Evolutionary conservation across 2,113 vertebrate species (phyloP), one percentile per base, ranked within the genome.

Genomic region (Haliaeetus leucogaster): DNA sequence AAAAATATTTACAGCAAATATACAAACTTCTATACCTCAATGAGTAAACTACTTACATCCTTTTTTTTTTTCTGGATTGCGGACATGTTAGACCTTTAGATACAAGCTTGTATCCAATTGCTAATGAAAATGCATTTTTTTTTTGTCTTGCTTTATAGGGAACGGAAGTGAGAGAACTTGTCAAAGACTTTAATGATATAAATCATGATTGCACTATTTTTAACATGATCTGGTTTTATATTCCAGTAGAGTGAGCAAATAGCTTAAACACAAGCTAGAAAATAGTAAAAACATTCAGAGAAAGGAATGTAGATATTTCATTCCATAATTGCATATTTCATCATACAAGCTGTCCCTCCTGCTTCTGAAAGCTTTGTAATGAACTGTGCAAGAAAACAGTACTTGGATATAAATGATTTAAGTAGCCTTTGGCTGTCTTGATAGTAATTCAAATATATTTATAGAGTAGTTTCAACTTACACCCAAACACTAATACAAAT

Each of bases 161-260:
- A 82, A 76, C 82, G 56, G 17, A 93, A 72, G 47, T 90, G 66
- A 85, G 40, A 93, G 36, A 80, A 87, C 29, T 42, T 67, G 61
- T 67, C 43, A 32, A 84, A 26, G 38, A 32, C 82, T 92, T 94
- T 88, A 86, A 86, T 61, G 7, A 65, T 82, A 61, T 45, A 90
- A 95, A 73, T 82, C 90, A 84, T 62, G 65, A 70, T 59, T 92
- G 52, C 20, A 42, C 59, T 92, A 10, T 91, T 96, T 94, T 97
- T 72, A 89, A 85, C 27, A 42, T n/a, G 6, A 93, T 22, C 50
- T 45, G 27, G 1, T 91, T 93, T 80, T 78, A 29, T 72, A 63
- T 74, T 95, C 77, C 93, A 58, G 12, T 70, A 68, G 73, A 72
- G 45, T 85, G 40, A 95, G 29, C 40, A 80, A 82, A 61, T 66